These are phyloP conservation scores for Callaeas wilsoni DNA, from an alignment of 2,113 vertebrate species.

Conservation along the genomic window DNA sequence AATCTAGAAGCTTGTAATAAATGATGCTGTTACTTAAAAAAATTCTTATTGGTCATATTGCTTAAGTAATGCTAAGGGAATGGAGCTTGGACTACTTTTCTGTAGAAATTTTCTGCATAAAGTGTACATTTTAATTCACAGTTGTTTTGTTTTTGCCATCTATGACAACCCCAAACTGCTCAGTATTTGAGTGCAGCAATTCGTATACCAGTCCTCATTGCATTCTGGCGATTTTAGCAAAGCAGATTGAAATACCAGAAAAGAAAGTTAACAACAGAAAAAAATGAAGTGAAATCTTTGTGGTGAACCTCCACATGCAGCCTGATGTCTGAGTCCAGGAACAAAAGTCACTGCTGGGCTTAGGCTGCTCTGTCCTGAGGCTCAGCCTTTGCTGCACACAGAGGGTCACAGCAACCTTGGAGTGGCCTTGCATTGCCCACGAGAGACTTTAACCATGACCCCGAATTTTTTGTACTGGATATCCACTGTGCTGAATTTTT, in stretches of 20 bases:
- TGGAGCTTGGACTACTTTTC: neutral
- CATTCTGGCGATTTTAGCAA: neutral
- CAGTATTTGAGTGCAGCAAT: neutral
- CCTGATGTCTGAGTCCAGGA: neutral
- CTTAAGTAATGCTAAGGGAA: neutral
- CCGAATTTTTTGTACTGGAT: neutral
- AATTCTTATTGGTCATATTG: neutral
- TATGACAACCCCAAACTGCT: neutral
- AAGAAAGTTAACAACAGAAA: neutral
- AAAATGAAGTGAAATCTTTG: neutral
- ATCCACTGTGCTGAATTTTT: neutral
- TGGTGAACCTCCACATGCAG: neutral
- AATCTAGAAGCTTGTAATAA: neutral
- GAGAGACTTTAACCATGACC: neutral
- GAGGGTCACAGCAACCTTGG: neutral
- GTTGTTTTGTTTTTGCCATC: neutral
- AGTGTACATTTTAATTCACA: neutral
- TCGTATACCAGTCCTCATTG: neutral
- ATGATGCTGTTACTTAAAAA: neutral
- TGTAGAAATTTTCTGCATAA: neutral
- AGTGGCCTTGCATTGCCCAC: neutral
- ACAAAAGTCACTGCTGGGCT: neutral
- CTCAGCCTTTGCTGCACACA: neutral
- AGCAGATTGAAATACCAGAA: neutral
- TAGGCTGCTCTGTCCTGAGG: neutral